A percentile compares a stretch with the other conserved stretches of the same genome.
phyloP scores from a whole-genome alignment of 2,888 invertebrate genomes.

The Anthoptus insignis region DNA sequence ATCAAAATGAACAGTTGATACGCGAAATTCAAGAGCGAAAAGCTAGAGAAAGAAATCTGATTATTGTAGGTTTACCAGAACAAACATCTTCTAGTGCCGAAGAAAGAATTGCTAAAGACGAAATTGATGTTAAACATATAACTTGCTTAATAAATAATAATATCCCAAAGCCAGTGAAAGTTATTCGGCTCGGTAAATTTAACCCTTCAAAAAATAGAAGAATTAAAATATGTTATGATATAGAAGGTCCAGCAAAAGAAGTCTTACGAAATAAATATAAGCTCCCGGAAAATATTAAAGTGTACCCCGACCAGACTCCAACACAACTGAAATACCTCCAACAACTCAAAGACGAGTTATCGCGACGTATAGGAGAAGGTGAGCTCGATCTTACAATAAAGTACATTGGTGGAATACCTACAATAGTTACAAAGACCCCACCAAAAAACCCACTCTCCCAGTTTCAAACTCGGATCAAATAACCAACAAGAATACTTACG shows the following conservation, averaged over 20 bases:
- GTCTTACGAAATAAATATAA: constrained; percentile 23
- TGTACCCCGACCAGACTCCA: constrained; percentile 26
- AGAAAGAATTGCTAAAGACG: constrained; percentile 16
- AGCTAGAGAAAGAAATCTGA: constrained; percentile 32
- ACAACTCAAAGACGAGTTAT: constrained; percentile 5
- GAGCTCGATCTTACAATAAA: constrained; percentile 27
- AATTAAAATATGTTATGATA: constrained; percentile 14
- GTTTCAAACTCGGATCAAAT: too few species aligned
- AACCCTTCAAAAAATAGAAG: constrained; percentile 3
- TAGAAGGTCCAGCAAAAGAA: neutral
- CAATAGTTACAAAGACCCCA: constrained; percentile 8
- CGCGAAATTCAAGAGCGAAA: constrained; percentile 22
- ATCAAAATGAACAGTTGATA: constrained; percentile 42
- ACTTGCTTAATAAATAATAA: neutral
- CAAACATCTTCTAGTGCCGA: neutral
- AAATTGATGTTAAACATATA: constrained; percentile 24
- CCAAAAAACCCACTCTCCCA: constrained; percentile 4
- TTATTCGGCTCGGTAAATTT: constrained; percentile 2
- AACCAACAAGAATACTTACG: too few species aligned
- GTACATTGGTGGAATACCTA: constrained; percentile 25
- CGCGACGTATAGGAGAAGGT: neutral
- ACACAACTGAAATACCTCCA: constrained; percentile 17
- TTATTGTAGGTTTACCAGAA: constrained; percentile 8
- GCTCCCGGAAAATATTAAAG: constrained; percentile 16
- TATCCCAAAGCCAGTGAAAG: constrained; percentile 7